Evolutionary conservation across 2,888 invertebrate species (phyloP).

Genomic region (Eupelmus urozonus): DNA sequence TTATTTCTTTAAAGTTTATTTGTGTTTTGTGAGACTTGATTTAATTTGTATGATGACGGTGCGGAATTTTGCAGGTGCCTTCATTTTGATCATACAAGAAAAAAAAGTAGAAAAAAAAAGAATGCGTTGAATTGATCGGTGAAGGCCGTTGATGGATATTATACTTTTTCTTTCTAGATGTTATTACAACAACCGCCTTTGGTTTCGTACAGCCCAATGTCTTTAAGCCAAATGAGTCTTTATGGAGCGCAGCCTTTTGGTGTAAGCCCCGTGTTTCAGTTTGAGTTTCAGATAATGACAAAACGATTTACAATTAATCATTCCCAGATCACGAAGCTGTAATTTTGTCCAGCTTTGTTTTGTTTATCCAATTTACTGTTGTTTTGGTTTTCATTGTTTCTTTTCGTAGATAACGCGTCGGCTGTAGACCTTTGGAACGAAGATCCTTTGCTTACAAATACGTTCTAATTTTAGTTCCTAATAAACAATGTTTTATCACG

Average conservation of each 20-base stretch:
- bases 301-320: conserved; percentile 21
- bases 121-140: conserved; percentile 33
- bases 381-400: conserved; percentile 7
- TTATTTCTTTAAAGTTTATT: background rate
- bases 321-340: conserved; percentile 18
- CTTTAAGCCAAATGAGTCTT: conserved; percentile 69
- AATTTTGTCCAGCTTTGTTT: conserved; percentile 39
- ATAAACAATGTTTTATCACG: conserved; percentile 27
- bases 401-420: conserved; percentile 24
- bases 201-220: conserved; percentile 67
- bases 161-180: conserved; percentile 66
- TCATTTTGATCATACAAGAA: conserved; percentile 37
- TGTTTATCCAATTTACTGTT: conserved; percentile 1
- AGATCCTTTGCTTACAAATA: conserved; percentile 30
- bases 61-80: conserved; percentile 32
- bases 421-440: conserved; percentile 34
- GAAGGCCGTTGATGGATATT: conserved; percentile 39
- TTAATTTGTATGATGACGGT: no score
- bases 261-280: conserved; percentile 65
- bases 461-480: conserved; percentile 28
- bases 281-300: conserved; percentile 46
- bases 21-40: background rate
- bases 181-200: conserved; percentile 66
- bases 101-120: conserved; percentile 41
- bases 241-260: conserved; percentile 69